Percentiles rank a stretch among this genome's conserved stretches.
These are phyloP conservation scores for Chaetogeoica ovagalla DNA, from an alignment of 2,888 invertebrate species.

Conservation along the genomic window DNA sequence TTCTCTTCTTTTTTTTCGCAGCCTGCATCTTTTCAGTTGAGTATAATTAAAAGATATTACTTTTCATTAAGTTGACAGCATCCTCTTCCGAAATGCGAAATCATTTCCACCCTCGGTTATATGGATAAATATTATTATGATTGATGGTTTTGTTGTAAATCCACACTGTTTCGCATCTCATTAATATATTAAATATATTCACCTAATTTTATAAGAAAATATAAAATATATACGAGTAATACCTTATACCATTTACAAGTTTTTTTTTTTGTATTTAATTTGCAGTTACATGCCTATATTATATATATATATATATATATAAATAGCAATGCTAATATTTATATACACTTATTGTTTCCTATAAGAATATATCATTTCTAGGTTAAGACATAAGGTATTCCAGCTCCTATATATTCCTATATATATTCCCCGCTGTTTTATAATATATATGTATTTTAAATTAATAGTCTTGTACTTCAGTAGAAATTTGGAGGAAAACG, in stretches of 20 bases:
- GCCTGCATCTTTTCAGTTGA: conserved; percentile 34
- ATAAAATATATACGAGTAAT: too few species aligned
- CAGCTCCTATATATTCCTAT: too few species aligned
- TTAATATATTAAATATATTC: conserved; percentile 33
- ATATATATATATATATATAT: too few species aligned
- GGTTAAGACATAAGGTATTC: too few species aligned
- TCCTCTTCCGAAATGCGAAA: conserved; percentile 52
- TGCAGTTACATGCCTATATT: too few species aligned
- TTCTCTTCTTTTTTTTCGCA: conserved; percentile 13
- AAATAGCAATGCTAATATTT: too few species aligned
- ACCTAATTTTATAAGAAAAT: conserved; percentile 36
- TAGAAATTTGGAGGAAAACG: too few species aligned
- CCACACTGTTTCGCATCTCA: conserved; percentile 34
- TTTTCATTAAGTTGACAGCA: conserved; percentile 53
- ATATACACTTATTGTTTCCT: too few species aligned
- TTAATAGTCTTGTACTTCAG: too few species aligned
- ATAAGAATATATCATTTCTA: too few species aligned
- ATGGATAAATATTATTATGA: conserved; percentile 52
- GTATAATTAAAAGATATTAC: conserved; percentile 53
- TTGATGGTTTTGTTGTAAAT: conserved; percentile 46
- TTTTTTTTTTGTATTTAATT: background rate
- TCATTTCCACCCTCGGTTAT: conserved; percentile 52
- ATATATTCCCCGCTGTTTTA: too few species aligned
- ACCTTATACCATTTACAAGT: background rate
- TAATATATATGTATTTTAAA: too few species aligned